phyloP scores from a whole-genome alignment of 2,113 vertebrate species.

The Gobiocypris rarus region DNA sequence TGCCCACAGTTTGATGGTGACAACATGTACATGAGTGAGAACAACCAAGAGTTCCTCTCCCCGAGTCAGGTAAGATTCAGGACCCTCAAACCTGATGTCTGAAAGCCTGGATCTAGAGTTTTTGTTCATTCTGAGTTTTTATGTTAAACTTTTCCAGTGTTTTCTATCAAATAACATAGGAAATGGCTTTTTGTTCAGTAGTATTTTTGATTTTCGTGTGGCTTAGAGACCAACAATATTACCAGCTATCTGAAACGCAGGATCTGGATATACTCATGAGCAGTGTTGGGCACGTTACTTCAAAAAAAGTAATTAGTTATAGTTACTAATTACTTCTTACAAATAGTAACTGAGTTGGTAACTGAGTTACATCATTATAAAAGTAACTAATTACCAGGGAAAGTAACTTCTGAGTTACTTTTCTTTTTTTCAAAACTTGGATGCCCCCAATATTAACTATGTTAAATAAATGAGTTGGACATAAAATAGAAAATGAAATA shows the following conservation, averaged over 20 bases:
- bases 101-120: neutral
- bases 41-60: slow-evolving; percentile 93
- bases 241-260: neutral
- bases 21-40: slow-evolving; percentile 99
- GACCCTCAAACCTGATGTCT: neutral
- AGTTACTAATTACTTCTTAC: no score
- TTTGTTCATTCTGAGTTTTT: neutral
- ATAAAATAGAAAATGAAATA: no score
- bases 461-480: no score
- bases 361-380: no score
- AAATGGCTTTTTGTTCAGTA: neutral
- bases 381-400: no score
- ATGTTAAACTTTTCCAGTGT: neutral
- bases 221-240: neutral
- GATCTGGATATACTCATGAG: neutral
- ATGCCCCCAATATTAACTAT: no score
- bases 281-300: no score
- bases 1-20: slow-evolving; percentile 96
- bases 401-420: no score
- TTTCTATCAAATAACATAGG: neutral
- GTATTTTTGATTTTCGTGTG: neutral
- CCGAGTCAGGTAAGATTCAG: slow-evolving; percentile 87
- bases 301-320: no score
- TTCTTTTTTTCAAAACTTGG: no score
- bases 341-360: no score